phyloP scores from a whole-genome alignment of 2,888 invertebrate genomes.

The Cancer borealis region DNA sequence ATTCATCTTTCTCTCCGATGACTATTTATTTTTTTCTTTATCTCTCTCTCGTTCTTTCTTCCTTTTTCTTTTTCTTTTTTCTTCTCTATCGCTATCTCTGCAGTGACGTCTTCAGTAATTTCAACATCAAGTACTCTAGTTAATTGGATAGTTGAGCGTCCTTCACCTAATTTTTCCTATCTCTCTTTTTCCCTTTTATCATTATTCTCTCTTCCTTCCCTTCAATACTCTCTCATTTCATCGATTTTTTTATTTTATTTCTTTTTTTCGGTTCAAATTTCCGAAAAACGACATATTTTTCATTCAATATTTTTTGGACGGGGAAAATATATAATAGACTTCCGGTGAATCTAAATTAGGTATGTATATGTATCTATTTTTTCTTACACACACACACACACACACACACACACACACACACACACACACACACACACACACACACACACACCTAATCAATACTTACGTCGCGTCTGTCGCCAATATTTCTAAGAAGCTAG shows the following conservation, averaged over 20 bases:
- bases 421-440: slow-evolving; percentile 20
- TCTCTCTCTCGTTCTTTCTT: too few relatives aligned
- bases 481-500: background rate
- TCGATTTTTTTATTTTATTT: background rate
- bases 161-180: background rate
- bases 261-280: background rate
- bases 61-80: too few relatives aligned
- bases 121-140: background rate
- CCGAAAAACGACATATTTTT: background rate
- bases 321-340: background rate
- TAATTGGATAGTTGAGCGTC: background rate
- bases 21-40: too few relatives aligned
- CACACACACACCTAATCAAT: background rate
- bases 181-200: slow-evolving; percentile 5
- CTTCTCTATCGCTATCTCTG: background rate
- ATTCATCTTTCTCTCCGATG: too few relatives aligned
- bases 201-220: background rate
- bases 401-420: slow-evolving; percentile 20
- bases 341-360: background rate
- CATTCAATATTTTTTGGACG: background rate
- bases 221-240: background rate
- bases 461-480: background rate
- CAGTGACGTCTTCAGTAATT: background rate
- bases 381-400: background rate
- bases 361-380: background rate